Percentiles rank a stretch among this genome's conserved stretches.
Evolutionary conservation across 2,888 invertebrate genomes (phyloP).

Genomic region (Lasioglossum vierecki): DNA sequence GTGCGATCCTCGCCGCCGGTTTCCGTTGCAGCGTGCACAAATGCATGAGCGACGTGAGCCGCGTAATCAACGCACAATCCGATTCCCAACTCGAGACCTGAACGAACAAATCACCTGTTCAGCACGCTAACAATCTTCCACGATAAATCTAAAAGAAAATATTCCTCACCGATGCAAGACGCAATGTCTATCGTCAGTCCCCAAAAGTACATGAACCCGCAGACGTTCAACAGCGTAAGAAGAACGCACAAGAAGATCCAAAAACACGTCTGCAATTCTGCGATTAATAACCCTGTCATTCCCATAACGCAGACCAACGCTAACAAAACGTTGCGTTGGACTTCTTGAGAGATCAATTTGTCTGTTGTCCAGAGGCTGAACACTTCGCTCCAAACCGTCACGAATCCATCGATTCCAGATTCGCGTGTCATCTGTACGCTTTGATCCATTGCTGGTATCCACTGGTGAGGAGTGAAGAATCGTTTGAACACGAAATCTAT

Average conservation of each 20-base stretch:
- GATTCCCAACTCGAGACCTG: slow-evolving; percentile 89
- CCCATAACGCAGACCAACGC: slow-evolving; percentile 92
- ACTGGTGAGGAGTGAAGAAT: slow-evolving; percentile 87
- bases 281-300: slow-evolving; percentile 91
- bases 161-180: slow-evolving; percentile 88
- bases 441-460: slow-evolving; percentile 90
- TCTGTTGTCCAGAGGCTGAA: slow-evolving; percentile 92
- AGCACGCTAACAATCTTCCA: neutral
- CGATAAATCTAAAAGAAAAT: neutral
- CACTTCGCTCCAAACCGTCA: slow-evolving; percentile 89
- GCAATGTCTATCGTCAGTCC: slow-evolving; percentile 92
- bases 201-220: slow-evolving; percentile 92
- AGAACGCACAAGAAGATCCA: slow-evolving; percentile 92
- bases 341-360: slow-evolving; percentile 90
- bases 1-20: slow-evolving; percentile 77
- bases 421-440: slow-evolving; percentile 86
- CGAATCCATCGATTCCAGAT: slow-evolving; percentile 87
- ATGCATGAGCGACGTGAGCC: slow-evolving; percentile 92
- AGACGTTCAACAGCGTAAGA: slow-evolving; percentile 90
- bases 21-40: slow-evolving; percentile 86
- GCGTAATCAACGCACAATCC: slow-evolving; percentile 94
- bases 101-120: neutral
- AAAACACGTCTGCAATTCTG: slow-evolving; percentile 90
- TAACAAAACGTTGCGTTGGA: slow-evolving; percentile 90
- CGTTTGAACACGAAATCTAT: slow-evolving; percentile 87